phyloP scores from a whole-genome alignment of 2,113 vertebrate species.

The Jaculus jaculus region DNA sequence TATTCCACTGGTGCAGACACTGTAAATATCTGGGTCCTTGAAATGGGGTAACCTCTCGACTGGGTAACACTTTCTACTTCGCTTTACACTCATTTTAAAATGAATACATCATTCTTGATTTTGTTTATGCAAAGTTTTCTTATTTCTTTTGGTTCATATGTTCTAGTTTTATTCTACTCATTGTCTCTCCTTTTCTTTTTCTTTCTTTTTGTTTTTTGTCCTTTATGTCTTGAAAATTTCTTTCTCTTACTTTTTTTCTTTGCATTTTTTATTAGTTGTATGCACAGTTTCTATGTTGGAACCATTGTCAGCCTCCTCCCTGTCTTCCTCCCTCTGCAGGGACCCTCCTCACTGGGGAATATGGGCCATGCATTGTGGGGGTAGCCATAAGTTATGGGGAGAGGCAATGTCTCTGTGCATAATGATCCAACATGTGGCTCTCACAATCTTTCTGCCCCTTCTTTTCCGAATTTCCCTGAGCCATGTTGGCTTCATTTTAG shows the following conservation, averaged over 20 bases:
- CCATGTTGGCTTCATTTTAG: no score
- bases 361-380: no score
- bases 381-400: no score
- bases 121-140: background rate
- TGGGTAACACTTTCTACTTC: background rate
- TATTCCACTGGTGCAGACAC: background rate
- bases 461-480: no score
- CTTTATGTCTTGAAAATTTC: background rate
- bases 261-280: no score
- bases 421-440: no score
- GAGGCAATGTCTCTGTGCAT: no score
- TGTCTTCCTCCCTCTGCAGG: no score
- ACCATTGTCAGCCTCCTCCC: no score
- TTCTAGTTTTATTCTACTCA: background rate
- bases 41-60: background rate
- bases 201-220: background rate
- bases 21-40: background rate
- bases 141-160: background rate
- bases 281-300: no score
- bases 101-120: background rate
- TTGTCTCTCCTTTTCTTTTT: background rate
- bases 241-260: background rate
- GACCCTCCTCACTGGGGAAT: no score
- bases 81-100: background rate
- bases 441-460: no score